Base-by-base conservation (phyloP, 2,888 invertebrate species). In the Trilocha varians region DNA sequence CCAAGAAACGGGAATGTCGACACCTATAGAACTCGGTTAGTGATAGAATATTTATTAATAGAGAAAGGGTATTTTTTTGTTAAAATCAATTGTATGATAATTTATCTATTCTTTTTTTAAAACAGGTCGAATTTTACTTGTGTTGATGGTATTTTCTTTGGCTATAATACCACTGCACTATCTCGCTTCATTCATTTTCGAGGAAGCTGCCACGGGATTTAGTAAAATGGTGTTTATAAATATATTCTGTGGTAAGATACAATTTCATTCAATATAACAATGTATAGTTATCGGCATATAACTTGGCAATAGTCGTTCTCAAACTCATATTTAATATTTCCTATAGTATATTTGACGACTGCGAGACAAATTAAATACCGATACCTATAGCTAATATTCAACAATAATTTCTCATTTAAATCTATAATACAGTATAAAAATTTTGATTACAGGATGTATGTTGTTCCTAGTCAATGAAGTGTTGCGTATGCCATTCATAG, bases 381-480 rank as follows among this genome's bases (percentile, higher is more conserved):
- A n/a, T n/a, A n/a, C n/a, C n/a, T n/a, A n/a, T n/a, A n/a, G n/a
- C n/a, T n/a, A n/a, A n/a, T n/a, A n/a, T n/a, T n/a, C n/a, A n/a
- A n/a, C n/a, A n/a, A n/a, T n/a, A n/a, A n/a, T n/a, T n/a, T n/a
- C n/a, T n/a, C n/a, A n/a, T n/a, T n/a, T n/a, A n/a, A n/a, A n/a
- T n/a, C n/a, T n/a, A n/a, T n/a, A n/a, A n/a, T n/a, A n/a, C n/a
- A n/a, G n/a, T n/a, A n/a, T n/a, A n/a, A n/a, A n/a, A n/a, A n/a
- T n/a, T n/a, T n/a, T n/a, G n/a, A n/a, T n/a, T n/a, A n/a, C 67
- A 93, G 93, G 94, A 53, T 88, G 91, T 60, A 92, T 91, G 45
- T 88, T 91, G 13, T 90, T 92, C 55, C 73, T 94, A 46, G 88
- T 92, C 40, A 89, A 93, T 1, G 87, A 89, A 56, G 89, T 95